A percentile compares a stretch with the other conserved stretches of the same genome.
phyloP scores from a whole-genome alignment of 1,140 invertebrate species.

The Pentalonia nigronervosa region DNA sequence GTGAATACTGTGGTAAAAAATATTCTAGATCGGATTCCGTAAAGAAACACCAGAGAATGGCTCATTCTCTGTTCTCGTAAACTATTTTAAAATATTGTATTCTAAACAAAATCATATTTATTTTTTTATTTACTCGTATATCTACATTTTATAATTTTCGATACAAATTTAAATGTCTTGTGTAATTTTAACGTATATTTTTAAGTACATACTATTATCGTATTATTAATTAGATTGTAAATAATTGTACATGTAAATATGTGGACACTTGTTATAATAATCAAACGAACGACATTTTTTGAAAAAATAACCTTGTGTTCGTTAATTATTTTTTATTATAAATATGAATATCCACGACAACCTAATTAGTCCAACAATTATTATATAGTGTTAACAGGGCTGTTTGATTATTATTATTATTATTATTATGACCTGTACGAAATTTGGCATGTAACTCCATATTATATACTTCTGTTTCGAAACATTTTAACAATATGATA shows the following conservation, averaged over 20 bases:
- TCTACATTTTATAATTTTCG: background rate
- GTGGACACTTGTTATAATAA: conserved; percentile 15
- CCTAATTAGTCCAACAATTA: background rate
- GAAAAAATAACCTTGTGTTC: background rate
- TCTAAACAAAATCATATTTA: background rate
- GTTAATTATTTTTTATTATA: background rate
- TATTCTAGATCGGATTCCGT: conserved; percentile 51
- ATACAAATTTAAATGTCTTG: background rate
- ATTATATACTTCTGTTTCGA: background rate
- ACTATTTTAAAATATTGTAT: background rate
- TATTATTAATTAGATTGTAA: conserved; percentile 23
- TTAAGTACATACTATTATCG: background rate
- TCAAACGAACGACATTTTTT: background rate
- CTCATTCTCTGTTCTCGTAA: conserved; percentile 62
- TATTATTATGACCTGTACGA: background rate
- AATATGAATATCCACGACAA: background rate
- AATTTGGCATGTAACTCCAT: background rate
- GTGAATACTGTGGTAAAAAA: conserved; percentile 51
- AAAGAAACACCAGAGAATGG: conserved; percentile 62
- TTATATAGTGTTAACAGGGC: too few species aligned
- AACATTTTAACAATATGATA: background rate
- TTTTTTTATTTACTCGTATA: background rate
- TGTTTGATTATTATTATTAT: conserved; percentile 1
- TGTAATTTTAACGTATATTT: background rate
- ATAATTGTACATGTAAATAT: conserved; percentile 19